phyloP scores from a whole-genome alignment of 1,140 invertebrate genomes.

The Leucophenga varia region DNA sequence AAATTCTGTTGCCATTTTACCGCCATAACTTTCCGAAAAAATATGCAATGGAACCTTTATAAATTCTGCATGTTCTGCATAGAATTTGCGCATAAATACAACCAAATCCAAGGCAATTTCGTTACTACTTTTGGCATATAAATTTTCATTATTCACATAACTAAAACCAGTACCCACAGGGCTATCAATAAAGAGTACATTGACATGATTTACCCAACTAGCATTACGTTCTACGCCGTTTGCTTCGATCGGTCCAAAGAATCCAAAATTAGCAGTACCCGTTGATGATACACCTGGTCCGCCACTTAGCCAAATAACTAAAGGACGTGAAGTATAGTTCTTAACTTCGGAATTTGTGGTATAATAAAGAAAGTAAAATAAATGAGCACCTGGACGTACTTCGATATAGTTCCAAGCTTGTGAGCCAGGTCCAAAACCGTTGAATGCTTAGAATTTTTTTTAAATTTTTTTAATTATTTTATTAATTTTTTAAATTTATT shows the following conservation, averaged over 20 bases:
- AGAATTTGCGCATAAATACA: slow-evolving; percentile 66
- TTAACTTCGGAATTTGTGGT: slow-evolving; percentile 60
- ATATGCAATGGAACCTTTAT: slow-evolving; percentile 73
- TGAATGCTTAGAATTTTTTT: too few relatives aligned
- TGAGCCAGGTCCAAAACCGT: slow-evolving; percentile 60
- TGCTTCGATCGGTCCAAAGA: slow-evolving; percentile 70
- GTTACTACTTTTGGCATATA: slow-evolving; percentile 65
- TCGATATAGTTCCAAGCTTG: slow-evolving; percentile 68
- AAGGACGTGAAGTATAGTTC: slow-evolving; percentile 63
- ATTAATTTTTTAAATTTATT: too few relatives aligned
- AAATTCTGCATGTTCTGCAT: slow-evolving; percentile 65
- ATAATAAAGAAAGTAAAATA: slow-evolving; percentile 82
- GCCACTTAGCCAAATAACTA: slow-evolving; percentile 79
- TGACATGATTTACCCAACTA: slow-evolving; percentile 75
- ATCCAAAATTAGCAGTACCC: slow-evolving; percentile 74
- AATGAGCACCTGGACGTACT: slow-evolving; percentile 69
- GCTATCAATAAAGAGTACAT: slow-evolving; percentile 83
- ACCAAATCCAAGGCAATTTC: slow-evolving; percentile 77
- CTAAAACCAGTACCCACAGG: slow-evolving; percentile 85
- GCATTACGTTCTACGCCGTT: slow-evolving; percentile 65
- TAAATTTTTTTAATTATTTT: too few relatives aligned
- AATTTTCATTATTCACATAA: slow-evolving; percentile 64
- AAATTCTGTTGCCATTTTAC: slow-evolving; percentile 84
- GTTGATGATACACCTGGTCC: slow-evolving; percentile 74
- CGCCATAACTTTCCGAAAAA: slow-evolving; percentile 82